Evolutionary conservation across 2,888 invertebrate species (phyloP).

Genomic region (Myopa testacea): DNA sequence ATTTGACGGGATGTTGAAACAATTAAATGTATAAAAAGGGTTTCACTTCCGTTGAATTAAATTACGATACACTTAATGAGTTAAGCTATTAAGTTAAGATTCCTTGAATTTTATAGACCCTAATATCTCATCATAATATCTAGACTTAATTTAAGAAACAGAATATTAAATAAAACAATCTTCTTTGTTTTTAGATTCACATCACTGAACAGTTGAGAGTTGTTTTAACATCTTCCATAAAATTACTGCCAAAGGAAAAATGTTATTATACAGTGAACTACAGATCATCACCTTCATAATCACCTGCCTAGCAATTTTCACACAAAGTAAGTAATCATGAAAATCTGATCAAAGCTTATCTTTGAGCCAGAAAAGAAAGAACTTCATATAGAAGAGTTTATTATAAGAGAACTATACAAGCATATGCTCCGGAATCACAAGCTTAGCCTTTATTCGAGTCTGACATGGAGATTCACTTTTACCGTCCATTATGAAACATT

Average conservation of each 20-base stretch:
- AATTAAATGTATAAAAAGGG: no score
- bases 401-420: neutral
- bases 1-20: no score
- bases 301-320: neutral
- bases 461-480: no score
- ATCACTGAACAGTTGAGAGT: neutral
- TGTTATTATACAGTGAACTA: neutral
- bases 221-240: neutral
- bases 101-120: neutral
- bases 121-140: no score
- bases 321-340: neutral
- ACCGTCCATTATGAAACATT: no score
- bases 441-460: no score
- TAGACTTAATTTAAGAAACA: neutral
- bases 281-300: neutral
- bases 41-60: no score
- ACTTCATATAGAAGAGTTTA: neutral
- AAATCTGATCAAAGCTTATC: no score
- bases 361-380: neutral
- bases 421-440: neutral
- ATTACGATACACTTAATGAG: no score
- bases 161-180: neutral
- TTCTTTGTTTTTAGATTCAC: no score
- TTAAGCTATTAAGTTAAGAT: no score
- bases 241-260: conserved; percentile 22